Percentiles rank a stretch among this genome's conserved stretches.
phyloP scores from a whole-genome alignment of 1,140 invertebrate species.

The Papilio aristodemus region DNA sequence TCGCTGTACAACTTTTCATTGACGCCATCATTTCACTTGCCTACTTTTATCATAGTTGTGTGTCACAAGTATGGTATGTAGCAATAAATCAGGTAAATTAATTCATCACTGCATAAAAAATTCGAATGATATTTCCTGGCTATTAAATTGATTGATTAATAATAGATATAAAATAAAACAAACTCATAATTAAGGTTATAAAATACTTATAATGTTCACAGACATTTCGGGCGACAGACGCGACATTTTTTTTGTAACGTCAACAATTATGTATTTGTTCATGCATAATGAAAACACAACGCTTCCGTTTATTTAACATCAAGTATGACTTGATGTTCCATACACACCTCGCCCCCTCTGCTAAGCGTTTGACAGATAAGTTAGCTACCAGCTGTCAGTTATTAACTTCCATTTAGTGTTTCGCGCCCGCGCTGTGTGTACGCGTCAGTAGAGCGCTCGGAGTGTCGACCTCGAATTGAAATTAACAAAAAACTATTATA shows the following conservation, averaged over 20 bases:
- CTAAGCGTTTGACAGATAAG: not conserved
- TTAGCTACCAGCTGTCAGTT: not conserved
- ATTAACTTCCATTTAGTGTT: not conserved
- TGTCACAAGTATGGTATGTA: constrained; percentile 16
- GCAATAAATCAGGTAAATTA: not conserved
- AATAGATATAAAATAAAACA: too few species aligned
- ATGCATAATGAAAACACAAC: not conserved
- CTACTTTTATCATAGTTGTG: constrained; percentile 23
- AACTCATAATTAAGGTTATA: too few species aligned
- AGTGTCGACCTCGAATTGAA: constrained; percentile 6
- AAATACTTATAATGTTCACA: too few species aligned
- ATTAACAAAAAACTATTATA: constrained; percentile 6
- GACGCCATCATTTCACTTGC: not conserved
- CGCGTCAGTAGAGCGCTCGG: constrained; percentile 6
- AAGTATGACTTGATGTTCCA: not conserved
- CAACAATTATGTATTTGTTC: not conserved
- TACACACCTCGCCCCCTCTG: not conserved
- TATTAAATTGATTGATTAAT: not conserved
- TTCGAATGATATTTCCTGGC: not conserved
- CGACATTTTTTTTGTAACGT: not conserved
- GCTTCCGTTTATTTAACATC: constrained; percentile 14
- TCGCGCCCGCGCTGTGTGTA: constrained; percentile 29
- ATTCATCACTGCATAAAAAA: not conserved
- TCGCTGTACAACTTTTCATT: constrained; percentile 12
- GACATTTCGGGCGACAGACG: not conserved